Percentiles rank a stretch among this genome's conserved stretches.
Conservation (phyloP, 2,113 vertebrate species). For the Mobula birostris region DNA sequence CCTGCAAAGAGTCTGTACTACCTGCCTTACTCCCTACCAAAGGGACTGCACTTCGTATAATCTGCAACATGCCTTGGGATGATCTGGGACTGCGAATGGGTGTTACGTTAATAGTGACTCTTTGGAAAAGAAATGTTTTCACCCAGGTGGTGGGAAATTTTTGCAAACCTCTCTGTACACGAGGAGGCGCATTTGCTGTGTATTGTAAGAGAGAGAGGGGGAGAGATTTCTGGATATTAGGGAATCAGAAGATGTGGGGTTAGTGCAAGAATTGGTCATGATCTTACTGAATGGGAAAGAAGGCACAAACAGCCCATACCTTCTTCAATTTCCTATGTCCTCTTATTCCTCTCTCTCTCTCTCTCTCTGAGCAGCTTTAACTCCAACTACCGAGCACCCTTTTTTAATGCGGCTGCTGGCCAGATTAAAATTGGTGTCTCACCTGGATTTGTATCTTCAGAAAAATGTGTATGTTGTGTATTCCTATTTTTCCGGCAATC, state of each 20-base stretch:
- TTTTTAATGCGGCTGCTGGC: not conserved
- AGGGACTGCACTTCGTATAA: not conserved
- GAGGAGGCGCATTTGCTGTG: too few species aligned
- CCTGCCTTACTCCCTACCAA: not conserved
- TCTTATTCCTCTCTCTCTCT: not conserved
- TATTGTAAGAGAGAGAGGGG: too few species aligned
- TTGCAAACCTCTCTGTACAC: too few species aligned
- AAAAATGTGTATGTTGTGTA: not conserved
- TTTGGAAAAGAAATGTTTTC: not conserved
- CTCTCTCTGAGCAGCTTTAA: not conserved
- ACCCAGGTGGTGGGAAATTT: too few species aligned
- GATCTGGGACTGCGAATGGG: not conserved
- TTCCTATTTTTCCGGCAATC: not conserved
- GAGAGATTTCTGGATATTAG: too few species aligned
- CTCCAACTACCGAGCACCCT: not conserved
- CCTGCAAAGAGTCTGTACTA: too few species aligned
- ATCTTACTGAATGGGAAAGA: too few species aligned
- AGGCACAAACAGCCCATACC: too few species aligned
- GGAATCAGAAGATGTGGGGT: too few species aligned
- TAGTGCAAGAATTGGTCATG: too few species aligned
- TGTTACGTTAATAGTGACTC: not conserved
- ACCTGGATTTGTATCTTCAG: not conserved
- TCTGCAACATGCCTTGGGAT: not conserved
- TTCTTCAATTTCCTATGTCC: too few species aligned
- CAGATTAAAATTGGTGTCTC: not conserved